phyloP scores from a whole-genome alignment of 1,140 invertebrate species.

The Brachionus asplanchnoidis region DNA sequence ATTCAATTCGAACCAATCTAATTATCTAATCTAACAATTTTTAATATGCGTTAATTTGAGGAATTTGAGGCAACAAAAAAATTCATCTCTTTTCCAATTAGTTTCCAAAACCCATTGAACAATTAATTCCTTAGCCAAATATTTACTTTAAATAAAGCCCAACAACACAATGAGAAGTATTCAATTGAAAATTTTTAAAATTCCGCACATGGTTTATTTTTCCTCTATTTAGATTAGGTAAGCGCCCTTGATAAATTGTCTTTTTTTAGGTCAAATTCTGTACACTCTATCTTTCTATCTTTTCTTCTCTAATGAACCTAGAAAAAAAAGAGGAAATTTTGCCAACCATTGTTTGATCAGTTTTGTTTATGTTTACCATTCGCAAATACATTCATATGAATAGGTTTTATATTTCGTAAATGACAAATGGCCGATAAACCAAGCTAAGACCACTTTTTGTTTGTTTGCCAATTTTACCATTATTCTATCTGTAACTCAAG shows the following conservation, averaged over 20 bases:
- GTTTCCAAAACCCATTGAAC: background rate
- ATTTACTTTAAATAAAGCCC: constrained; percentile 23
- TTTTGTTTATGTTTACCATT: constrained; percentile 21
- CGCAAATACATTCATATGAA: background rate
- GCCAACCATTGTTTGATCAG: background rate
- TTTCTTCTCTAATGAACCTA: background rate
- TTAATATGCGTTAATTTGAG: background rate
- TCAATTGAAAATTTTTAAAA: constrained; percentile 4
- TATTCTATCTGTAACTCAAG: background rate
- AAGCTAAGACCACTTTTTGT: background rate
- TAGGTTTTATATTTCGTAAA: background rate
- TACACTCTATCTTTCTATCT: background rate
- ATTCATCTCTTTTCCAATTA: background rate
- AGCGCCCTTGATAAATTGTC: constrained; percentile 35
- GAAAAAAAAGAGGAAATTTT: background rate
- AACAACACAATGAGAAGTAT: background rate
- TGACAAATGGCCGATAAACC: background rate
- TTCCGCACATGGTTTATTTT: constrained; percentile 8
- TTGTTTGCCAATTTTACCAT: background rate
- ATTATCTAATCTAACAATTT: background rate
- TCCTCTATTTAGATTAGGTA: constrained; percentile 6
- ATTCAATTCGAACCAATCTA: background rate
- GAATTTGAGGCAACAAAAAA: background rate
- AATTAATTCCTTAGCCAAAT: constrained; percentile 7
- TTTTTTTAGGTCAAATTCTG: background rate